Conservation (phyloP, 1,140 invertebrate genomes). For the Oedothorax gibbosus region DNA sequence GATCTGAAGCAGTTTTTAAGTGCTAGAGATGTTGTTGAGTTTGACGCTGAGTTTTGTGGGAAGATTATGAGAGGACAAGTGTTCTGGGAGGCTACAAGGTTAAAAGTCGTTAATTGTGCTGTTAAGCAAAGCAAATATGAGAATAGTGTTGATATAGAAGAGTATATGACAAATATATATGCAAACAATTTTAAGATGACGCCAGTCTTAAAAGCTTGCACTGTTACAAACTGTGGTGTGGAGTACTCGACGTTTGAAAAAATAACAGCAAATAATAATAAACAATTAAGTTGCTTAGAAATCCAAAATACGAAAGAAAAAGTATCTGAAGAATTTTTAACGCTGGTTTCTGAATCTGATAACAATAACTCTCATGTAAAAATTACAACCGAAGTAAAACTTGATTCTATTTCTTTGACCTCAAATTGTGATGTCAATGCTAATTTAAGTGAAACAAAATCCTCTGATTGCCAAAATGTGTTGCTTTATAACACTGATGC, state of each 20-base stretch:
- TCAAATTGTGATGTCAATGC: background rate
- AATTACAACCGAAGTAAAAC: background rate
- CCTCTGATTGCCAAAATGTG: too few relatives aligned
- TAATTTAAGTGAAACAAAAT: too few relatives aligned
- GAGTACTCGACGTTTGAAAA: background rate
- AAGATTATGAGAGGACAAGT: background rate
- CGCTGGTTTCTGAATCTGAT: background rate
- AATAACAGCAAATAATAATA: background rate
- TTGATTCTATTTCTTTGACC: background rate
- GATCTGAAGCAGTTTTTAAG: background rate
- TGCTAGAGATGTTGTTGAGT: slow-evolving; percentile 14
- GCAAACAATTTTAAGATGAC: background rate
- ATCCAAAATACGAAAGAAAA: too few relatives aligned
- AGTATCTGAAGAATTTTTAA: background rate
- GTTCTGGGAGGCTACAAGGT: slow-evolving; percentile 11
- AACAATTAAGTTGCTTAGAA: background rate
- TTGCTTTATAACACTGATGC: too few relatives aligned
- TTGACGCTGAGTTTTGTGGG: slow-evolving; percentile 33
- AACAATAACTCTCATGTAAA: background rate
- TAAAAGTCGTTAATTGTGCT: slow-evolving; percentile 7
- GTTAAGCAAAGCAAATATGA: slow-evolving; percentile 24
- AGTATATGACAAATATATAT: background rate
- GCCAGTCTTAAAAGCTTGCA: background rate
- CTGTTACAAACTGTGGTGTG: background rate
- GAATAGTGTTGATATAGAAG: background rate